Base-by-base conservation (phyloP, 2,888 invertebrate genomes). In the Hirtodrosophila alboralis region DNA sequence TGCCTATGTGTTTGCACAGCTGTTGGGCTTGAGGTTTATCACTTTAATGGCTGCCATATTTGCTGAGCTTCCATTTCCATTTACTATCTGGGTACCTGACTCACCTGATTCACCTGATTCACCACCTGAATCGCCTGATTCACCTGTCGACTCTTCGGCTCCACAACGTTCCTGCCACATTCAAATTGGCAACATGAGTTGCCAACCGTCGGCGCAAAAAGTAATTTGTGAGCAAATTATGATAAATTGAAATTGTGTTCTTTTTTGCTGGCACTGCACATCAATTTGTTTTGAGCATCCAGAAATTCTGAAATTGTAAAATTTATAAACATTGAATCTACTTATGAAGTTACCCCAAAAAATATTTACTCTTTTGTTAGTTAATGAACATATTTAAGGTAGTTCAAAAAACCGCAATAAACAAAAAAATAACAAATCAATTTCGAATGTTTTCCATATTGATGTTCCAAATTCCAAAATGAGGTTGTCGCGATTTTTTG, bases 31-130 rank as follows among this genome's bases (percentile, higher is more conserved):
- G 60, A 52, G 72, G 68, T 66, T 85, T 79, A 78, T 79, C 79
- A 78, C 72, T 75, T 85, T 85, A 85, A 79, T 83, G 84, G 85
- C 83, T 49, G 75, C 79, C 75, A 84, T 79, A 75, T 84, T 81
- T 75, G 83, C 64, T 45, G 38, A 56, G 75, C 60, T 59, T 40
- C 48, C 53, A 44, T 56, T 62, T 61, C 38, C 78, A 51, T 44
- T 36, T 37, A 33, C 57, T 31, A 64, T 16, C 40, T 13, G 38
- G 13, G 10, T 49, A 44, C 37, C 60, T 56, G 48, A 12, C 40
- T 56, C 56, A 56, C 41, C 57, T 57, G 52, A 23, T 43, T 27
- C 14, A 43, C 36, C 59, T 54, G 48, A 12, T 54, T 56, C 56
- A 56, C 40, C 26, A 26, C 38, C 28, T 28, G 6, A 43, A 9